These are phyloP conservation scores for Boulengeromyrus knoepffleri DNA, from an alignment of 2,113 vertebrate species.

Conservation along the genomic window DNA sequence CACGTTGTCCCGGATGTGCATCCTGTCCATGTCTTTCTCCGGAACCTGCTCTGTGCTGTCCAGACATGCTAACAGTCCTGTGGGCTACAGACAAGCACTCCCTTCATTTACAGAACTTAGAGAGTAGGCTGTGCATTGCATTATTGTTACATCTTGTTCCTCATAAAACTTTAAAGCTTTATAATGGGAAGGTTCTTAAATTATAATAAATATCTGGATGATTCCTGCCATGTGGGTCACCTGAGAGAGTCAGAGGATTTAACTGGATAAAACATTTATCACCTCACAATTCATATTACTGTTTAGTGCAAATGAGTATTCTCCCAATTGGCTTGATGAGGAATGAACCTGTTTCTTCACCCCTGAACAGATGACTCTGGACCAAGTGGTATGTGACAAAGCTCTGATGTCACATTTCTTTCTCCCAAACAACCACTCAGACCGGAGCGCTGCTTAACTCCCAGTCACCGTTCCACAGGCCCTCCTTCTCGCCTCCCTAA, in stretches of 20 bases:
- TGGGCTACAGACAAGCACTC: constrained; percentile 61
- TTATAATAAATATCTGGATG: not conserved
- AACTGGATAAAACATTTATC: not conserved
- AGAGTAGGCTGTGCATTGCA: not conserved
- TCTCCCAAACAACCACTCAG: not conserved
- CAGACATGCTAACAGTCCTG: constrained; percentile 85
- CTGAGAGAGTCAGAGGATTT: not conserved
- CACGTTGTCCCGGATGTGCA: constrained; percentile 94
- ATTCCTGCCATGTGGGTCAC: not conserved
- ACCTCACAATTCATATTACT: not conserved
- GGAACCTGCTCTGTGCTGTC: constrained; percentile 87
- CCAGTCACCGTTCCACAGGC: not conserved
- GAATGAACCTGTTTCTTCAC: not conserved
- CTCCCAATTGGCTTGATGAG: not conserved
- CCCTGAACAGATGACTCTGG: not conserved
- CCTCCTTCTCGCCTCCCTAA: not conserved
- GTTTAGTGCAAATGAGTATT: not conserved
- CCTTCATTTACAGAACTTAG: not conserved
- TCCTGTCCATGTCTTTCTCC: constrained; percentile 89
- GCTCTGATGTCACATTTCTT: not conserved
- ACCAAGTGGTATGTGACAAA: not conserved
- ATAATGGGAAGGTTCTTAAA: not conserved
- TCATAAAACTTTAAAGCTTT: not conserved
- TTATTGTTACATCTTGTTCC: not conserved
- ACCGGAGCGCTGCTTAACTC: not conserved